A percentile compares a stretch with the other conserved stretches of the same genome.
Evolutionary conservation across 2,113 vertebrate species (phyloP).

Genomic region (Vanacampus margaritifer): DNA sequence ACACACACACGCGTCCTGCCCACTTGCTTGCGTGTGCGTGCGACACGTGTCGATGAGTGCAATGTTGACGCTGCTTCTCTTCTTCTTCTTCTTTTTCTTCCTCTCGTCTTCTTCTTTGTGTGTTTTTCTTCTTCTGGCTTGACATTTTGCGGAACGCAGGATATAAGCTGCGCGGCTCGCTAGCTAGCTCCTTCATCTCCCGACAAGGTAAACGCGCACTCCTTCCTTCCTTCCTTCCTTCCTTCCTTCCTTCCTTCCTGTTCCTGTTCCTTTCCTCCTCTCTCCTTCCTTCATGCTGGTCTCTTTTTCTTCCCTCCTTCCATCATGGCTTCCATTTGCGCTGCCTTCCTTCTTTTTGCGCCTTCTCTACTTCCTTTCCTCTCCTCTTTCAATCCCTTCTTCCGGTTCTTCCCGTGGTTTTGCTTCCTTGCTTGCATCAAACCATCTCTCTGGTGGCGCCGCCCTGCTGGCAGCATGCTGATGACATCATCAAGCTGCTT

Average conservation of each 20-base stretch:
- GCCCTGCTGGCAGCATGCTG: no score
- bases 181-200: constrained; percentile 82
- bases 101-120: constrained; percentile 20
- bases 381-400: not conserved
- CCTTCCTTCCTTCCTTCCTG: not conserved
- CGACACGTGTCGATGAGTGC: constrained; percentile 17
- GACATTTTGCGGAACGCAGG: constrained; percentile 71
- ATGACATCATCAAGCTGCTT: constrained; percentile 42
- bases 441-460: no score
- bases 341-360: no score
- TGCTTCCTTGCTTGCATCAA: no score
- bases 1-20: not conserved
- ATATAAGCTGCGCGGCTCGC: constrained; percentile 80
- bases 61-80: constrained; percentile 63
- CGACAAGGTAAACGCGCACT: constrained; percentile 74
- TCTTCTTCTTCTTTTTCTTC: constrained; percentile 38
- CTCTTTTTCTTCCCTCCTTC: no score
- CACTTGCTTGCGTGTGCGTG: constrained; percentile 23
- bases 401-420: no score
- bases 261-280: not conserved
- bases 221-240: not conserved
- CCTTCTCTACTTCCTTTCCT: not conserved
- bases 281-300: not conserved
- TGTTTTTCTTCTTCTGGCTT: constrained; percentile 17
- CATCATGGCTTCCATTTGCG: no score